A percentile compares a stretch with the other conserved stretches of the same genome.
These are phyloP conservation scores for Crocidura indochinensis DNA, from an alignment of 2,797 vertebrate species.

Conservation along the genomic window DNA sequence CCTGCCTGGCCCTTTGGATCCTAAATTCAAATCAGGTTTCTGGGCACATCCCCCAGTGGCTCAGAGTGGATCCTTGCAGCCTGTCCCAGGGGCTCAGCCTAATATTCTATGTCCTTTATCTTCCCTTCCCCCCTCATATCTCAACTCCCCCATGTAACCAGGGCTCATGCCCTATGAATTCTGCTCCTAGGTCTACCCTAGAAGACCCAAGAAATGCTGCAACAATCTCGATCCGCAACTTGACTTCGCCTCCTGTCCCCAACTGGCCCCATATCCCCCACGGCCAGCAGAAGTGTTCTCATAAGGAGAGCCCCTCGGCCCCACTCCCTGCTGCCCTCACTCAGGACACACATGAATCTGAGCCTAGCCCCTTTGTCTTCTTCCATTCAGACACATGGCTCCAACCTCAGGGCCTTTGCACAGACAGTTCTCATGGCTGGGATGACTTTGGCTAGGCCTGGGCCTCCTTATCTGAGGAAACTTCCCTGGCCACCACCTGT, in stretches of 20 bases:
- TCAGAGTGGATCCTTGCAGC: neutral
- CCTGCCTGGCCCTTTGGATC: neutral
- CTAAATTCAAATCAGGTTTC: neutral
- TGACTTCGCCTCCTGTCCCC: neutral
- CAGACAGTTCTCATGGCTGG: neutral
- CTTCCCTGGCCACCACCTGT: neutral
- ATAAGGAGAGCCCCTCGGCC: too few species aligned
- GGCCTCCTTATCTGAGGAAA: neutral
- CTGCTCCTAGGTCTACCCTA: neutral
- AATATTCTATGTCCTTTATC: neutral
- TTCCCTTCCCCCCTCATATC: neutral
- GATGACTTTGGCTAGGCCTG: neutral
- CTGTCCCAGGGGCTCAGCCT: neutral
- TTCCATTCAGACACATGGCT: neutral
- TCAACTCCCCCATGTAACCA: neutral
- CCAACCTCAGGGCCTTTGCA: neutral
- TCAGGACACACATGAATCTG: neutral
- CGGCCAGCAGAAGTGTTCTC: too few species aligned
- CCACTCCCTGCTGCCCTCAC: neutral
- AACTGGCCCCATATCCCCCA: neutral
- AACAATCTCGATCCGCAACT: rapidly evolving
- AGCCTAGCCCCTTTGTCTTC: neutral
- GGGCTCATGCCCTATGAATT: neutral
- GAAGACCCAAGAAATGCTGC: neutral
- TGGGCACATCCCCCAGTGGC: neutral